phyloP scores from a whole-genome alignment of 2,797 vertebrate genomes.

The Bradypus variegatus region DNA sequence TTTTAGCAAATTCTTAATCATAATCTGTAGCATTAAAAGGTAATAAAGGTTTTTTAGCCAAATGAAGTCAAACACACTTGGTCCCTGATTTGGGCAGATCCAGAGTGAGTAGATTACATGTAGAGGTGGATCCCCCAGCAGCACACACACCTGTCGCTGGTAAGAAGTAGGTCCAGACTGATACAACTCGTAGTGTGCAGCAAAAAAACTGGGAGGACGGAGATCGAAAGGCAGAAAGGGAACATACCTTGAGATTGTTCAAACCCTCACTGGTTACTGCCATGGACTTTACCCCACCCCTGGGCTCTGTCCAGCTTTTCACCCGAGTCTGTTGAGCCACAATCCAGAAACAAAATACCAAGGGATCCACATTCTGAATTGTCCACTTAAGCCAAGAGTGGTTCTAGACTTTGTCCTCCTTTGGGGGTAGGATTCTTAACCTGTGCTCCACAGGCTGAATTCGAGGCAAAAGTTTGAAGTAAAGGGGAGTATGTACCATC shows the following conservation, averaged over 20 bases:
- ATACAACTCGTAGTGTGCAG: neutral
- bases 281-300: neutral
- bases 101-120: neutral
- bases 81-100: neutral
- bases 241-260: neutral
- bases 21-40: conserved; percentile 1
- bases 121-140: neutral
- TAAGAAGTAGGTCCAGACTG: neutral
- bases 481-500: neutral
- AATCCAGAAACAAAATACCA: neutral
- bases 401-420: neutral
- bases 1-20: conserved; percentile 30
- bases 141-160: neutral
- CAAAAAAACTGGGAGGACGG: neutral
- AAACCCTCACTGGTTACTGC: neutral
- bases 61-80: neutral
- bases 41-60: conserved; percentile 12
- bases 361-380: neutral
- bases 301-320: neutral
- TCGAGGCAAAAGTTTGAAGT: neutral
- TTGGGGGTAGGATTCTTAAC: neutral
- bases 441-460: neutral
- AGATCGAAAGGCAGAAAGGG: neutral
- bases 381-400: neutral
- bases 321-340: neutral